phyloP scores from a whole-genome alignment of 2,888 invertebrate genomes.

The Agriopis aurantiaria region DNA sequence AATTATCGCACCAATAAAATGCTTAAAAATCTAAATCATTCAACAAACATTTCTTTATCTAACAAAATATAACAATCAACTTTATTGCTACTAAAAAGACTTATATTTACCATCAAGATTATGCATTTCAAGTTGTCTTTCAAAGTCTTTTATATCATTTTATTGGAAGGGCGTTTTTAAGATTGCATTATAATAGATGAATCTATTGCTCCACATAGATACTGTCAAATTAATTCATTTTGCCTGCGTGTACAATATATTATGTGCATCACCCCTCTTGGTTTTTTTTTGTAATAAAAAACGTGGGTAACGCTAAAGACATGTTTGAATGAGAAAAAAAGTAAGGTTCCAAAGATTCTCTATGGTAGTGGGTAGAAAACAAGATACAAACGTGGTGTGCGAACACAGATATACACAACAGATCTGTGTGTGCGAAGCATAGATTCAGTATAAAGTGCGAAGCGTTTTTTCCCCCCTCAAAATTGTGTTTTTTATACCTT shows the following conservation, averaged over 20 bases:
- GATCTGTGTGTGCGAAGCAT: too few species aligned
- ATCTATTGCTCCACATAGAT: constrained; percentile 68
- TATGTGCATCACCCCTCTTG: constrained; percentile 74
- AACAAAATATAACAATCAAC: neutral
- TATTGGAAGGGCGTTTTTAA: constrained; percentile 72
- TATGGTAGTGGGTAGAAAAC: constrained; percentile 13
- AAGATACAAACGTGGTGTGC: too few species aligned
- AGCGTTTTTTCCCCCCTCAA: too few species aligned
- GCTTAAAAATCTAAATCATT: constrained; percentile 26
- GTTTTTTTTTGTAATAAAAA: constrained; percentile 67
- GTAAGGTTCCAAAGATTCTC: neutral
- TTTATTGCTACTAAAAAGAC: constrained; percentile 24
- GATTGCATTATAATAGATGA: constrained; percentile 52
- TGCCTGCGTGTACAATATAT: constrained; percentile 45
- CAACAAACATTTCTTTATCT: constrained; percentile 3
- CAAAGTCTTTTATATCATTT: constrained; percentile 45
- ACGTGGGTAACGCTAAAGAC: constrained; percentile 70
- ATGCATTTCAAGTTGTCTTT: constrained; percentile 34
- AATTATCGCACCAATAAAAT: constrained; percentile 46
- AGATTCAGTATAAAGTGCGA: too few species aligned
- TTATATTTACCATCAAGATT: neutral
- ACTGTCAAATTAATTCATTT: constrained; percentile 71
- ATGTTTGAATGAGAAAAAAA: constrained; percentile 42
- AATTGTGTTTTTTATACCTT: too few species aligned
- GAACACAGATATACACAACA: too few species aligned